Evolutionary conservation across 1,140 invertebrate species (phyloP), one percentile per base, ranked within the genome.

Genomic region (Chlorops oryzae): DNA sequence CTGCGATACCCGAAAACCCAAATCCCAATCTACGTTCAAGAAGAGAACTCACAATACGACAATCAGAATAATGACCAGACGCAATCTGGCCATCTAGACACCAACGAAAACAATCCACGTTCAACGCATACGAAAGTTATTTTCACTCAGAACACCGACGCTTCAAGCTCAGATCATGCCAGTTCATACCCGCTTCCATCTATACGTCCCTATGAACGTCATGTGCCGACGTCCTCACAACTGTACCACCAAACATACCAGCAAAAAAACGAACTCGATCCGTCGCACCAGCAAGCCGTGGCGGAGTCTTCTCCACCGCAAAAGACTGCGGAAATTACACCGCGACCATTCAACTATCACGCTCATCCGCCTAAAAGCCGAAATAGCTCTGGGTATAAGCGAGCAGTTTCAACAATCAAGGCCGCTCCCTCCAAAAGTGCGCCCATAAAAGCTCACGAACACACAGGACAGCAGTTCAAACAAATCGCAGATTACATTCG

Each of bases 101-200:
- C n/a, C 2, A 62, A 57, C 2, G 69, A 72, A 47, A 72, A 72
- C 47, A 67, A 64, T 58, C 69, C 69, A 1, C 53, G 65, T 13
- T 39, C 58, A 51, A 69, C 62, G 3, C 69, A 72, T 54, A 72
- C 69, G 15, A 70, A 69, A 45, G 65, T 71, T 22, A 57, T 66
- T 24, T 71, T 68, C 40, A 69, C 66, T 13, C 24, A 59, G 0
- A 61, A 59, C n/a, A 45, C 18, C 9, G 52, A 57, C n/a, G 18
- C 45, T 21, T 49, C 35, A 13, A 25, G 15, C 5, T 39, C 49
- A 9, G 53, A 59, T 35, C 61, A 62, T 28, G 32, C 52, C 0
- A 40, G 53, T 22, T 43, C 38, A 42, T 61, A 59, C 23, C 27
- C 44, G 0, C 24, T 59, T 20, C 59, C 57, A 20, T 58, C 62